Evolutionary conservation across 2,797 vertebrate genomes (phyloP), one percentile per base, ranked within the genome.

Genomic region (Ptychobarbus kaznakovi): DNA sequence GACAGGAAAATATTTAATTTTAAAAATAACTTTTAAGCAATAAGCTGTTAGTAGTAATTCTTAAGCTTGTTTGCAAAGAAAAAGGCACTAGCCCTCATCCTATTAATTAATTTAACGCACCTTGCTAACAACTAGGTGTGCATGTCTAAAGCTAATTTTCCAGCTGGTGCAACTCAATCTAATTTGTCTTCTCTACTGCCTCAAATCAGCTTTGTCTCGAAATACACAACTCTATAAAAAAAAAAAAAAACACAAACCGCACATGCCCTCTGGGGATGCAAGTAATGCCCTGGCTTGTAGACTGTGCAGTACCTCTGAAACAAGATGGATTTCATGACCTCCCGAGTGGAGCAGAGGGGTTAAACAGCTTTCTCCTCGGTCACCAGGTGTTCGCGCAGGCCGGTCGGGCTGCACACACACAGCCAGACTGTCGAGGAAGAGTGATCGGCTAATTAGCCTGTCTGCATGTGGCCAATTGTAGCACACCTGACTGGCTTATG

Each of bases 381-480:
- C 76, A 35, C 75, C 73, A 80, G 63, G 68, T 58, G 32, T 80
- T 49, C 56, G 49, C 2, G 56, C 65, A 78, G 66, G 42, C 40
- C 72, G 53, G 56, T n/a, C 28, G 11, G 44, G 70, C 53, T 53
- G 61, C 56, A 44, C 28, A 49, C 49, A 35, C 73, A 72, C 81
- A 56, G 49, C 61, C 53, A 28, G 79, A 85, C 79, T 80, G 68
- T 42, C 51, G 12, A 88, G 81, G 83, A 76, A 87, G 82, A 81
- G 87, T 68, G 82, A 86, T 88, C 56, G 61, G 83, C 63, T 91
- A 90, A 91, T 85, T 92, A 89, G 89, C 53, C 74, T 72, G 79
- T 76, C 84, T 40, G 83, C 65, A 79, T 84, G 49, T 6, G 68
- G 82, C 53, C 79, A 85, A 79, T 69, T 82, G 88, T 76, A 53